Conservation (phyloP, 2,113 vertebrate genomes). For the Struthio camelus region DNA sequence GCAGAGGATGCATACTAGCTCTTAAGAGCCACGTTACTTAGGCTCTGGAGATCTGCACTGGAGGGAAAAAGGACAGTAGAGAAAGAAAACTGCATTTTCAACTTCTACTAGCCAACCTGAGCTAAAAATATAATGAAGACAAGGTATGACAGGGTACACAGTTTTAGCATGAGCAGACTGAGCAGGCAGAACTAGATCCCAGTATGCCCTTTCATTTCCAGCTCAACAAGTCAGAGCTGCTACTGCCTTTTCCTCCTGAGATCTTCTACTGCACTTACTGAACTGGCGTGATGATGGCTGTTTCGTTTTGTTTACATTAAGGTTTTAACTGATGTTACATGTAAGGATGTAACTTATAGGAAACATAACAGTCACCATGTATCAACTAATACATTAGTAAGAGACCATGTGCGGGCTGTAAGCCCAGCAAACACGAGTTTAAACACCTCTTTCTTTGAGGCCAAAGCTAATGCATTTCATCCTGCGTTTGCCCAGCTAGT, state of each 20-base stretch:
- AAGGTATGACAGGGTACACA: neutral
- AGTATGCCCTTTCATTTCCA: neutral
- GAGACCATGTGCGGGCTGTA: neutral
- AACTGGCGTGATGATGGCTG: neutral
- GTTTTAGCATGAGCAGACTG: neutral
- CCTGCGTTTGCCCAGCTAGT: neutral
- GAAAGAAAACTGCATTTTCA: neutral
- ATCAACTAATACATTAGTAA: neutral
- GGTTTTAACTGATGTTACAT: neutral
- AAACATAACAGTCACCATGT: neutral
- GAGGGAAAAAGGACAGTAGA: neutral
- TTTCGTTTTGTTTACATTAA: neutral
- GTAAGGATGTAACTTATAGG: neutral
- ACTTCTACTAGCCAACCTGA: neutral
- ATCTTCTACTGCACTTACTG: neutral
- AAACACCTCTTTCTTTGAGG: neutral
- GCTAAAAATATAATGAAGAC: neutral
- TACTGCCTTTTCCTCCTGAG: neutral
- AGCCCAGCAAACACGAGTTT: neutral
- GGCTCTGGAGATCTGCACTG: neutral
- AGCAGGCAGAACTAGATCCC: slow-evolving; percentile 18
- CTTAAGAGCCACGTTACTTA: fast-evolving
- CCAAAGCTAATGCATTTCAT: neutral
- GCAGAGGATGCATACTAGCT: neutral
- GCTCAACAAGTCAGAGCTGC: neutral